Base-by-base conservation (phyloP, 2,797 vertebrate genomes). In the Sebastiscus tertius region DNA sequence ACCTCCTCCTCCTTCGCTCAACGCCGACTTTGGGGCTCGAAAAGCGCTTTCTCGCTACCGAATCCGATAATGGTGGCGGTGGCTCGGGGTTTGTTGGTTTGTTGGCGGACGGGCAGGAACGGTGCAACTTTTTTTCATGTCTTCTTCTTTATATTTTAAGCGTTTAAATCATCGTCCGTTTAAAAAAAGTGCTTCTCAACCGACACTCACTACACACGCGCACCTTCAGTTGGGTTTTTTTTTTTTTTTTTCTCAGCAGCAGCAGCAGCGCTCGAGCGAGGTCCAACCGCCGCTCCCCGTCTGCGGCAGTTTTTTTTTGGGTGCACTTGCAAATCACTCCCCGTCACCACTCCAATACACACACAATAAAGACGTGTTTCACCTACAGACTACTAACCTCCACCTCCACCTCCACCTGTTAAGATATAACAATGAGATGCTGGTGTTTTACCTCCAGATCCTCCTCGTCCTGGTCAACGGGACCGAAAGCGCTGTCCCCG, bases 401-500 rank as follows among this genome's bases (percentile, higher is more conserved):
- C n/a, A 36, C 34, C 34, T 36, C 34, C 34, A 36, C 67, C 88
- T 81, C 86, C 92, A 91, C 90, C 84, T 93, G 91, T 92, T 3
- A 27, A 64, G 60, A 82, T 59, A 20, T 63, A 89, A 87, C 87
- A 88, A 85, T 52, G 82, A 85, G 79, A 76, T 26, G 85, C 67
- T 26, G 55, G 58, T 74, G 34, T 9, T 90, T 20, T 92, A 96
- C 95, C 95, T 96, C 95, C 91, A 95, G 33, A 76, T 96, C 95
- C 87, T 95, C 94, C 84, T 95, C 94, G 91, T 96, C 94, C 87
- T 91, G 94, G 89, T 96, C 95, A 16, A 79, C 90, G 18, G 94
- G 90, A 94, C 94, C 95, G 39, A 94, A 90, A 54, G 96, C 95
- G 91, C 95, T 95, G 90, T 95, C 94, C 91, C 95, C 95, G 94